Percentiles rank a stretch among this genome's conserved stretches.
Evolutionary conservation across 2,797 vertebrate genomes (phyloP).

Genomic region (Hybognathus amarus): DNA sequence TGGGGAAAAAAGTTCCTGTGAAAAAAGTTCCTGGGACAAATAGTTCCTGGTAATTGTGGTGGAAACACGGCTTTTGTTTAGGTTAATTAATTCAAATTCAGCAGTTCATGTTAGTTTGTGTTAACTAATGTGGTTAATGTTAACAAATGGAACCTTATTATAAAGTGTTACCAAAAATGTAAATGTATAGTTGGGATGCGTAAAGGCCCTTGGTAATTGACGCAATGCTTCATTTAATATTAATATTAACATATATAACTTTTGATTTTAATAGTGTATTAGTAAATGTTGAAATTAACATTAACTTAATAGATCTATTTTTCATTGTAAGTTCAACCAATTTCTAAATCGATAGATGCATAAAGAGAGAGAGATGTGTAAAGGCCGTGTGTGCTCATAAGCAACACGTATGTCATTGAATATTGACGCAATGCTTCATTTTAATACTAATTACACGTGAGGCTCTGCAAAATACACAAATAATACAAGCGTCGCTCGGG

Average conservation of each 20-base stretch:
- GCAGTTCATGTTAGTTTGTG: neutral
- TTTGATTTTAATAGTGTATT: neutral
- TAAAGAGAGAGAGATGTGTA: conserved; percentile 38
- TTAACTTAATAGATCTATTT: neutral
- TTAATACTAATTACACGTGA: conserved; percentile 84
- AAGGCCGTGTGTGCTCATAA: conserved; percentile 50
- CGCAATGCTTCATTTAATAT: too few species aligned
- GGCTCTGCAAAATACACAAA: conserved; percentile 82
- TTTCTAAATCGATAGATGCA: conserved; percentile 56
- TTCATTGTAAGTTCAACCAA: neutral
- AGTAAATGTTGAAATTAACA: neutral
- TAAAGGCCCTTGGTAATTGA: neutral
- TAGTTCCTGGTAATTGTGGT: too few species aligned
- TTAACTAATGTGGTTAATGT: neutral
- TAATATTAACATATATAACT: neutral
- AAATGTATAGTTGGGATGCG: neutral
- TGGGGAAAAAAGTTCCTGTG: too few species aligned
- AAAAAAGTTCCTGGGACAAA: too few species aligned
- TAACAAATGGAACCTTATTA: too few species aligned
- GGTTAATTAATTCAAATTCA: too few species aligned
- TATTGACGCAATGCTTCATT: conserved; percentile 80
- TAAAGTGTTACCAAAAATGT: neutral
- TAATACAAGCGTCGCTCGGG: conserved; percentile 83
- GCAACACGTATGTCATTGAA: conserved; percentile 71
- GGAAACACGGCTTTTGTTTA: too few species aligned